Evolutionary conservation across 2,113 vertebrate genomes (phyloP), one percentile per base, ranked within the genome.

Genomic region (Istiophorus platypterus): DNA sequence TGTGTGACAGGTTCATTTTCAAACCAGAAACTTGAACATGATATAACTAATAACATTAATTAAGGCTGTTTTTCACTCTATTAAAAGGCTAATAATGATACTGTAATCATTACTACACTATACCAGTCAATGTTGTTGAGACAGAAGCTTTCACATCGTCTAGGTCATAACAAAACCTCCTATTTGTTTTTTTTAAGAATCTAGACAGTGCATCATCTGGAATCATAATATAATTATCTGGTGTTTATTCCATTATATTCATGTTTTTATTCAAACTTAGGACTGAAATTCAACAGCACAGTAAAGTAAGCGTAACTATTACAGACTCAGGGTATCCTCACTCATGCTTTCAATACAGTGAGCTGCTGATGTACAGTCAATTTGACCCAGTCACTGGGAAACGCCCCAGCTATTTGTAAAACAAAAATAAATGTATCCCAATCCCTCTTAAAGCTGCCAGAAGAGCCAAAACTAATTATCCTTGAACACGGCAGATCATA

Each of bases 391-490:
- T 68, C 59, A 26, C 42, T 56, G 47, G 72, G 59, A 87, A 71
- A 71, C n/a, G 3, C 37, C 68, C 41, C 47, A 42, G n/a, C 34
- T 69, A 63, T 87, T 85, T 76, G 69, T 69, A 70, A 75, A 79
- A 80, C 67, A 77, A 79, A 74, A 88, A 77, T n/a, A 81, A 69
- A 87, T 81, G 56, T 57, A 59, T 85, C 70, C 73, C n/a, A 39
- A 82, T 83, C 57, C 71, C 0, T 41, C 4, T 77, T 31, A 75
- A 84, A 86, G 17, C 61, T 15, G 13, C 37, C 29, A 80, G 29
- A 83, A 49, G 54, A 84, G 49, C 26, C 62, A n/a, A 88, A 78
- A 75, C 31, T n/a, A 90, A 91, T 92, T 86, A 91, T 59, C 49
- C 63, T 54, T 75, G 66, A 86, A 77, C 64, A 27, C 74, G 61